Conservation (phyloP, 2,797 vertebrate species). For the Poeciliopsis infans region DNA sequence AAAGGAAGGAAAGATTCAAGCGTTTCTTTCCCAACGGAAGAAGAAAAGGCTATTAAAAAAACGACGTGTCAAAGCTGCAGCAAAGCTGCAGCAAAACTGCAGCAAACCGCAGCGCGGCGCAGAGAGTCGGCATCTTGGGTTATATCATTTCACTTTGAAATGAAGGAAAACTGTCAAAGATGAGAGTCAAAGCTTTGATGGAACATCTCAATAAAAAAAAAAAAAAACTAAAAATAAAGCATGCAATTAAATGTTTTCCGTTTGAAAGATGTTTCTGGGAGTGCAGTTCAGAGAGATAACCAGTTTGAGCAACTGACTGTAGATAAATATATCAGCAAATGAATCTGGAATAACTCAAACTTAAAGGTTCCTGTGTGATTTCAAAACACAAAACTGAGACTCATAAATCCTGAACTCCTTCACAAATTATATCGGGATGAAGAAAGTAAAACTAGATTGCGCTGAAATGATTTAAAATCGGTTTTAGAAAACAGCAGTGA, state of each 20-base stretch:
- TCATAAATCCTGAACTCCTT: not conserved
- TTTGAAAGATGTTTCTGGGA: not conserved
- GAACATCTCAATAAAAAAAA: too few relatives aligned
- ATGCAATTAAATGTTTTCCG: not conserved
- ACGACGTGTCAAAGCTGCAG: not conserved
- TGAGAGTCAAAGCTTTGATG: not conserved
- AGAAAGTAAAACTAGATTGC: not conserved
- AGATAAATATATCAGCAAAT: not conserved
- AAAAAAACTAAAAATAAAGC: too few relatives aligned
- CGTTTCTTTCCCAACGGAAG: not conserved
- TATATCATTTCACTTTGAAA: not conserved
- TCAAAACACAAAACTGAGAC: not conserved
- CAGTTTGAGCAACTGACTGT: not conserved
- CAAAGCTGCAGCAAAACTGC: constrained; percentile 7
- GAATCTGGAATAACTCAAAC: not conserved
- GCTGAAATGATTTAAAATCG: not conserved
- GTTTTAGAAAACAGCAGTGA: not conserved
- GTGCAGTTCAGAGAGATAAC: not conserved
- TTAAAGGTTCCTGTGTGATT: not conserved
- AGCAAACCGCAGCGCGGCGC: not conserved
- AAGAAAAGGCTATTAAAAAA: not conserved
- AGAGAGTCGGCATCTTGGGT: constrained; percentile 16
- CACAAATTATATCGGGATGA: not conserved
- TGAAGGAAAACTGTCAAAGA: not conserved
- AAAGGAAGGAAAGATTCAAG: constrained; percentile 4